A percentile compares a stretch with the other conserved stretches of the same genome.
phyloP scores from a whole-genome alignment of 2,888 invertebrate species.

The Cantharis rustica region DNA sequence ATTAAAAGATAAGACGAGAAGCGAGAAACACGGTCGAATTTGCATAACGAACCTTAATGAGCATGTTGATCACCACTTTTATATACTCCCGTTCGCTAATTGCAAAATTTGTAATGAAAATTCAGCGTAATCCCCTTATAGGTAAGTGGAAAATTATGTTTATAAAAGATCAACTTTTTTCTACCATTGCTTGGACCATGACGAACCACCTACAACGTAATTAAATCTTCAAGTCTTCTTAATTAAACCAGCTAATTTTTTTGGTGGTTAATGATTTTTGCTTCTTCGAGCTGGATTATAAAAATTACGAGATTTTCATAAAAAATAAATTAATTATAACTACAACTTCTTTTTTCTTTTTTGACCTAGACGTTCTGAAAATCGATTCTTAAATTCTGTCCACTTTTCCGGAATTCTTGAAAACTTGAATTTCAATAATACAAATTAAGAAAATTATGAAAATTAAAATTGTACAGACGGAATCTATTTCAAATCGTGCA shows the following conservation, averaged over 20 bases:
- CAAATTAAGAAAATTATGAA: too few species aligned
- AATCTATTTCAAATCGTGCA: too few species aligned
- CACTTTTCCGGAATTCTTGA: too few species aligned
- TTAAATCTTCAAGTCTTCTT: background rate
- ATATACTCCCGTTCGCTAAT: constrained; percentile 21
- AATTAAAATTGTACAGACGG: too few species aligned
- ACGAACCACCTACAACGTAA: background rate
- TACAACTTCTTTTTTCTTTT: too few species aligned
- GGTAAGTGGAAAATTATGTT: background rate
- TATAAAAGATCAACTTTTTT: background rate
- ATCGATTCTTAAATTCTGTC: too few species aligned
- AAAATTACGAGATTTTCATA: background rate
- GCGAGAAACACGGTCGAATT: constrained; percentile 25
- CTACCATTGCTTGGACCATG: background rate
- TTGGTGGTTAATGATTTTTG: background rate
- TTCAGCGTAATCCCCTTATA: background rate
- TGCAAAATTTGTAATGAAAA: constrained; percentile 25
- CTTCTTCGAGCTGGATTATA: background rate
- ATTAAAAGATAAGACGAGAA: constrained; percentile 23
- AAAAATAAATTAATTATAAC: background rate
- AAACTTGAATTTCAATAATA: too few species aligned
- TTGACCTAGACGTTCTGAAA: too few species aligned
- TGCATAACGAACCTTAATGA: constrained; percentile 32
- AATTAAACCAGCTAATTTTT: background rate
- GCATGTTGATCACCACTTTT: constrained; percentile 20